These are phyloP conservation scores for Pinna nobilis DNA, from an alignment of 1,140 invertebrate species.

Conservation along the genomic window DNA sequence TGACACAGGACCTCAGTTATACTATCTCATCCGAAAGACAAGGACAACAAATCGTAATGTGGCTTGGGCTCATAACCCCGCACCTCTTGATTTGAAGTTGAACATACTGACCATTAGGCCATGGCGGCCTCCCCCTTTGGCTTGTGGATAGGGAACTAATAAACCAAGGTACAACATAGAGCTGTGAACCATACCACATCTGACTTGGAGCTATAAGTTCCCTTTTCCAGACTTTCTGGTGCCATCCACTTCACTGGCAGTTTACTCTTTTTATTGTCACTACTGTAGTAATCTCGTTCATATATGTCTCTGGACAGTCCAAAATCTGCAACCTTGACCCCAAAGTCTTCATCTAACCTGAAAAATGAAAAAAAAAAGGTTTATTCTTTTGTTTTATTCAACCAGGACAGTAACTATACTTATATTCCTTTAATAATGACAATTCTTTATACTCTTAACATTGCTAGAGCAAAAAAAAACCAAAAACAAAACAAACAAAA, in stretches of 20 bases:
- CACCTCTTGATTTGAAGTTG: no score
- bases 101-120: no score
- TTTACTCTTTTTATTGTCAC: constrained; percentile 71
- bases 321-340: constrained; percentile 77
- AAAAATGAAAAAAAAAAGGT: background rate
- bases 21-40: no score
- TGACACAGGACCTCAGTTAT: no score
- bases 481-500: background rate
- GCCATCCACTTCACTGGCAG: constrained; percentile 75
- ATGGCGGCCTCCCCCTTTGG: no score
- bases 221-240: constrained; percentile 71
- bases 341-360: constrained; percentile 72
- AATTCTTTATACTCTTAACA: no score
- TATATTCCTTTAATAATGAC: background rate
- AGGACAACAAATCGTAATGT: no score
- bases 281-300: constrained; percentile 75
- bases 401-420: background rate
- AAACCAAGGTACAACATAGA: no score
- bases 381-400: background rate
- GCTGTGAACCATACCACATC: constrained; percentile 72
- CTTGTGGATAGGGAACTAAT: no score
- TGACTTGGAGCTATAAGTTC: constrained; percentile 68
- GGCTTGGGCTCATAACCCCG: no score
- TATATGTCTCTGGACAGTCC: constrained; percentile 77
- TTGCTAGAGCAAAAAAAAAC: background rate